Conservation (phyloP, 2,888 invertebrate genomes). For the Lottia gigantea region DNA sequence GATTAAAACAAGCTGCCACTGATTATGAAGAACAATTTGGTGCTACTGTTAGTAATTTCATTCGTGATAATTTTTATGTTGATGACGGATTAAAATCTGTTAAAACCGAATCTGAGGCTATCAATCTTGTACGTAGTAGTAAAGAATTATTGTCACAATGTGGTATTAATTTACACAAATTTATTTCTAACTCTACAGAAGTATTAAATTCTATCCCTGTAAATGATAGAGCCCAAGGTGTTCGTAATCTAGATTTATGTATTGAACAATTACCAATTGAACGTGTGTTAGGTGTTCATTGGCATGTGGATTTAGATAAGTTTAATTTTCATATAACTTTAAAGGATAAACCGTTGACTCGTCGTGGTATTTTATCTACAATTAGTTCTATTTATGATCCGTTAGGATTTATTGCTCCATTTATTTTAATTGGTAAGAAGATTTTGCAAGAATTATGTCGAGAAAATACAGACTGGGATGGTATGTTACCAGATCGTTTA, state of each 20-base stretch:
- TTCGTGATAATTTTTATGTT: slow-evolving; percentile 35
- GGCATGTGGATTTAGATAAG: not conserved
- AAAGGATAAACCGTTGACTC: slow-evolving; percentile 7
- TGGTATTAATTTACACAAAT: too few relatives aligned
- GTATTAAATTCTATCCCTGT: not conserved
- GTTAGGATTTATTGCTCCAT: slow-evolving; percentile 15
- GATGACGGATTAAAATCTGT: slow-evolving; percentile 35
- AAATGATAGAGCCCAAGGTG: not conserved
- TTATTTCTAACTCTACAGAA: not conserved
- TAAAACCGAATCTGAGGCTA: slow-evolving; percentile 2
- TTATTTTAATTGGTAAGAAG: slow-evolving; percentile 7
- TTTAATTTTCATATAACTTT: slow-evolving; percentile 1
- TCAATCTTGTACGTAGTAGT: too few relatives aligned
- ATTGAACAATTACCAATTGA: not conserved
- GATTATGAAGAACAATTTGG: slow-evolving; percentile 20
- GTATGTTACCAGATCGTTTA: not conserved
- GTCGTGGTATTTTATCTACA: slow-evolving; percentile 8
- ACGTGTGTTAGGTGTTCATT: slow-evolving; percentile 13
- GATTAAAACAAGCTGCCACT: slow-evolving; percentile 23
- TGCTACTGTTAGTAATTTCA: slow-evolving; percentile 24
- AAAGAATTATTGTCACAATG: too few relatives aligned
- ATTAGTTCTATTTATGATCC: slow-evolving; percentile 19
- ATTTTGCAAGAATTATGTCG: slow-evolving; percentile 14
- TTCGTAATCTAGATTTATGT: not conserved
- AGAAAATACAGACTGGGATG: slow-evolving; percentile 16